Base-by-base conservation (phyloP, 2,113 vertebrate genomes). In the Hemibagrus wyckioides region DNA sequence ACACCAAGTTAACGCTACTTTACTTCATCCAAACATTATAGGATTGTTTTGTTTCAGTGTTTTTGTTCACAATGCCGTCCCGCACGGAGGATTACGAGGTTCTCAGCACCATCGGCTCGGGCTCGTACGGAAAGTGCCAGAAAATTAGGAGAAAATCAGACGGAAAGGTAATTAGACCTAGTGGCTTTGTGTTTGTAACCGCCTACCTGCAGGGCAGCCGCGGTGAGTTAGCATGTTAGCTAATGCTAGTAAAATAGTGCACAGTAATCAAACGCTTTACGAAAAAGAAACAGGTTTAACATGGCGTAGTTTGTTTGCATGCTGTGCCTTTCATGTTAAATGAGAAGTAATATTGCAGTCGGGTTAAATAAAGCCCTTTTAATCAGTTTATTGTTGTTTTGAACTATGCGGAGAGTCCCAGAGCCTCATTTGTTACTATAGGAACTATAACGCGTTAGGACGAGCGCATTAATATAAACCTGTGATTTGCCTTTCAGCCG, bases 111-210 rank as follows among this genome's bases (percentile, higher is more conserved):
- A 99, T 99, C 56, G 98, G 97, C 1, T 92, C 96, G 0, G 98
- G 98, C 0, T 99, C 98, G 2, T 99, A 98, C 19, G 98, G 98
- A 61, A 96, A 91, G 89, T 99, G 98, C 88, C 97, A 98, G 92
- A 99, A 99, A 94, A 96, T 99, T 90, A 95, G 94, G 76, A 94
- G 98, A 76, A 98, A 94, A 89, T 94, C 94, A 3, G 98, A 99
- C 50, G 96, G 95, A 84, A 99, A 97, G 96, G 98, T 99, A 90
- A 95, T 93, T 36, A 83, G 1, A 21, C 28, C 6, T 5, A 7
- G 33, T 41, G 67, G 9, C 14, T 19, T 30, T 79, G 69, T 52
- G 63, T 71, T 36, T 54, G 48, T 57, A 21, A 23, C 23, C n/a
- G 67, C 17, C 39, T 5, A 6, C 2, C 19, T 71, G 19, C 36